These are phyloP conservation scores for Electrophaes corylata DNA, from an alignment of 2,888 invertebrate species.

Conservation along the genomic window DNA sequence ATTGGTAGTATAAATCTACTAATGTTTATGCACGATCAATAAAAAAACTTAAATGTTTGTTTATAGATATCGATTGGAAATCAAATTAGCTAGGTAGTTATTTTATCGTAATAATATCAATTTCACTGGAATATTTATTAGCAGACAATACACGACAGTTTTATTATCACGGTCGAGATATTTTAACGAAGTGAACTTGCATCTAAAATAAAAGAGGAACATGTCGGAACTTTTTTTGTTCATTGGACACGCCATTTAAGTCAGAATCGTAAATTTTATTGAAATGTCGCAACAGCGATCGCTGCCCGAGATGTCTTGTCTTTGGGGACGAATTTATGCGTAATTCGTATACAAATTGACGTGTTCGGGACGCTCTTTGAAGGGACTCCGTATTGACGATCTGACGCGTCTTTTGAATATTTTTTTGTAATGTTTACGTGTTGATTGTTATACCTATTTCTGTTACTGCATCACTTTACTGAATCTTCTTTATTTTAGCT, in stretches of 20 bases:
- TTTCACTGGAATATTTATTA: conserved; percentile 68
- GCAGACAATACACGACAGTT: conserved; percentile 69
- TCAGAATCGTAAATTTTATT: conserved; percentile 84
- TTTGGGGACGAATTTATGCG: conserved; percentile 82
- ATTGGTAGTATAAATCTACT: conserved; percentile 33
- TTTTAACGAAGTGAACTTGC: conserved; percentile 79
- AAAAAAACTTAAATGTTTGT: conserved; percentile 43
- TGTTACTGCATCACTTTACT: conserved; percentile 48
- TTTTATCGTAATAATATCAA: conserved; percentile 58
- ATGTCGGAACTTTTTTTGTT: conserved; percentile 76
- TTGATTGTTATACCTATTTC: conserved; percentile 51
- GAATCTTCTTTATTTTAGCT: no score
- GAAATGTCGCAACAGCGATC: conserved; percentile 83
- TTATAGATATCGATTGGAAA: conserved; percentile 44
- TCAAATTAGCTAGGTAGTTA: conserved; percentile 49
- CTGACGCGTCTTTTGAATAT: conserved; percentile 74
- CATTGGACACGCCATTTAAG: conserved; percentile 81
- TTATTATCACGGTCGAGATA: conserved; percentile 75
- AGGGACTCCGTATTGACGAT: conserved; percentile 69
- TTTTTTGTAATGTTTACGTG: conserved; percentile 61
- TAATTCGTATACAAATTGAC: conserved; percentile 84
- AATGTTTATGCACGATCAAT: conserved; percentile 41
- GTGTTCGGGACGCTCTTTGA: conserved; percentile 73
- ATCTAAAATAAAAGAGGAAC: conserved; percentile 79
- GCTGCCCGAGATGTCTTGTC: conserved; percentile 81